A percentile compares a stretch with the other conserved stretches of the same genome.
phyloP scores from a whole-genome alignment of 2,888 invertebrate species.

The Troilus luridus region DNA sequence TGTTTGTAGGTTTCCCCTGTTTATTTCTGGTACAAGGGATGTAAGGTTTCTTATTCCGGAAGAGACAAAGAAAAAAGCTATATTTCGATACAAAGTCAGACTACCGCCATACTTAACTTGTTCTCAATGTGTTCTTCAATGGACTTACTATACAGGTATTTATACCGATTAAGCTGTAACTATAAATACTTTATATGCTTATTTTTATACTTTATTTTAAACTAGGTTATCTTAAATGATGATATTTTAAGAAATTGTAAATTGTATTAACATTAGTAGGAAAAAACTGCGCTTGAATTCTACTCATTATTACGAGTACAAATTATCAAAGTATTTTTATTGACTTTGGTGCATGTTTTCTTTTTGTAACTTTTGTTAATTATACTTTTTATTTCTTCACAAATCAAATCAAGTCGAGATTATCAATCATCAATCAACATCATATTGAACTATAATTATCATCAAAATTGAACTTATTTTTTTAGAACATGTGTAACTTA shows the following conservation, averaged over 20 bases:
- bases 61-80: slow-evolving; percentile 77
- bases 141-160: slow-evolving; percentile 89
- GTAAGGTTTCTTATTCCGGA: slow-evolving; percentile 80
- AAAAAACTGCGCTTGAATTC: not conserved
- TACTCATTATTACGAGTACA: not conserved
- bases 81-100: slow-evolving; percentile 80
- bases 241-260: too few relatives aligned
- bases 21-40: slow-evolving; percentile 80
- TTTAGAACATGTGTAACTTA: too few relatives aligned
- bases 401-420: too few relatives aligned
- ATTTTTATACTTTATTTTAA: too few relatives aligned
- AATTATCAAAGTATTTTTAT: not conserved
- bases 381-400: too few relatives aligned
- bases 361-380: too few relatives aligned
- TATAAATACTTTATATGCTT: too few relatives aligned
- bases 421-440: too few relatives aligned
- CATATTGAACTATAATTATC: too few relatives aligned
- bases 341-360: not conserved
- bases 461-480: too few relatives aligned
- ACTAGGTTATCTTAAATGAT: too few relatives aligned
- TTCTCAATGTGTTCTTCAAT: slow-evolving; percentile 91
- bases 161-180: slow-evolving; percentile 19
- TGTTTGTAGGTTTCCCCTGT: slow-evolving; percentile 77
- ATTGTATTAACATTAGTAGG: not conserved
- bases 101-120: slow-evolving; percentile 88